Evolutionary conservation across 2,113 vertebrate genomes (phyloP).

Genomic region (Cinclus cinclus): DNA sequence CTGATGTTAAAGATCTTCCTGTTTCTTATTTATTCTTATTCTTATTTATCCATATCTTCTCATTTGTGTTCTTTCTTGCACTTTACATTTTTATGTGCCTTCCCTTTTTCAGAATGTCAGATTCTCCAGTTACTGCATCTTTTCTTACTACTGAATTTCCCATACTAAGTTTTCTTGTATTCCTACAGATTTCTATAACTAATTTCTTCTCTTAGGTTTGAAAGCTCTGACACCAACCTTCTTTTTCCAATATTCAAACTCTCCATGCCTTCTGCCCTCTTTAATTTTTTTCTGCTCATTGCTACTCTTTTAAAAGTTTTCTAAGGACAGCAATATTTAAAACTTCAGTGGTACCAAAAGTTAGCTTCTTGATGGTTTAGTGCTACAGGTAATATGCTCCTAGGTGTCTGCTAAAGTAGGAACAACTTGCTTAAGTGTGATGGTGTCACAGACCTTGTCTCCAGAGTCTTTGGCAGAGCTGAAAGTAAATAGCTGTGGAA

Average conservation of each 20-base stretch:
- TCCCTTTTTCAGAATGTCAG: not conserved
- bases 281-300: not conserved
- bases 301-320: not conserved
- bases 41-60: not conserved
- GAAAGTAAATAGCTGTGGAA: not conserved
- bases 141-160: not conserved
- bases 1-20: not conserved
- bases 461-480: not conserved
- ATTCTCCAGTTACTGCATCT: not conserved
- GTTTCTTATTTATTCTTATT: not conserved
- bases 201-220: not conserved
- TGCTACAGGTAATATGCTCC: not conserved
- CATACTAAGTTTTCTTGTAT: not conserved
- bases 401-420: not conserved
- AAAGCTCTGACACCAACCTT: not conserved
- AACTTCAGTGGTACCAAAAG: not conserved
- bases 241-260: not conserved
- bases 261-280: not conserved
- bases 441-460: not conserved
- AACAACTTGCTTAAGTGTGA: not conserved
- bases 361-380: not conserved
- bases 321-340: not conserved
- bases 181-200: not conserved
- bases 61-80: not conserved
- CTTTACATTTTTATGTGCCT: not conserved